Conservation (phyloP, 2,888 invertebrate species). For the Drosophila recens region DNA sequence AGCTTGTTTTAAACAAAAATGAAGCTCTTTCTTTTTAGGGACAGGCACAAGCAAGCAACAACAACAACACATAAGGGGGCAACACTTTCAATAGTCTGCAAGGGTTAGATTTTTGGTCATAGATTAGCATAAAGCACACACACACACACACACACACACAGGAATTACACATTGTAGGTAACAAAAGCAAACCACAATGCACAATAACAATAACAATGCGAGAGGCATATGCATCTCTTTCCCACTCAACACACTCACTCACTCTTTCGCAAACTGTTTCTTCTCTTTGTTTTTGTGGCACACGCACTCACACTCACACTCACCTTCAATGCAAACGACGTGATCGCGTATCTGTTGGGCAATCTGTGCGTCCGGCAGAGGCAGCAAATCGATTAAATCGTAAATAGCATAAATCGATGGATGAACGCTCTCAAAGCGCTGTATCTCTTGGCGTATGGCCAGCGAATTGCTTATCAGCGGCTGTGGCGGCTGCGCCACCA, state of each 20-base stretch:
- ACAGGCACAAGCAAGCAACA: constrained; percentile 35
- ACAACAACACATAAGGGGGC: constrained; percentile 43
- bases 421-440: constrained; percentile 99
- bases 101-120: constrained; percentile 73
- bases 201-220: constrained; percentile 54
- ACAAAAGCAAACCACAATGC: constrained; percentile 65
- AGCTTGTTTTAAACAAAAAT: constrained; percentile 76
- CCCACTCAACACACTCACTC: constrained; percentile 6
- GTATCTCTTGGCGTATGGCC: constrained; percentile 97
- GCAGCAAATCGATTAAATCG: constrained; percentile 97
- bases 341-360: constrained; percentile 98
- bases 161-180: constrained; percentile 29
- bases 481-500: constrained; percentile 86
- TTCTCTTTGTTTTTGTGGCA: constrained; percentile 15
- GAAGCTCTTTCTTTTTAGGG: constrained; percentile 66
- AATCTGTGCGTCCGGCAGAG: constrained; percentile 94
- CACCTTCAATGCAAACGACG: constrained; percentile 99
- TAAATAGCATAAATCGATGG: constrained; percentile 99
- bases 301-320: too few relatives aligned
- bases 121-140: constrained; percentile 69
- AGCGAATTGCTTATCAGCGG: constrained; percentile 93
- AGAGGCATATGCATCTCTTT: constrained; percentile 10
- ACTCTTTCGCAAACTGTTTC: constrained; percentile 3
- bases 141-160: too few relatives aligned
- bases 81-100: constrained; percentile 70